phyloP scores from a whole-genome alignment of 2,113 vertebrate species.

The Campylomormyrus numenius region DNA sequence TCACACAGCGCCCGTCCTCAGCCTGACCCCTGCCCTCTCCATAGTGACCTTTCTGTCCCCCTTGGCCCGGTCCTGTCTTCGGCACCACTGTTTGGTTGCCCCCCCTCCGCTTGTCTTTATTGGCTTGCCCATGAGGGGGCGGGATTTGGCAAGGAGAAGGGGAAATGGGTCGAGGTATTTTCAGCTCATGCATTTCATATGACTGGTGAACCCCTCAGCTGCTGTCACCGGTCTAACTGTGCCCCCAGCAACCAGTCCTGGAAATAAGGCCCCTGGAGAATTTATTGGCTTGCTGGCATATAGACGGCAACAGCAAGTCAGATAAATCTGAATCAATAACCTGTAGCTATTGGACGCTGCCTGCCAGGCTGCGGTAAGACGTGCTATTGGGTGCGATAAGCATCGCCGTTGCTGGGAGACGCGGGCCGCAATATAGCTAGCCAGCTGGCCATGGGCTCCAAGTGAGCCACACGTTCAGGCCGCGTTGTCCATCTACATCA shows the following conservation, averaged over 20 bases:
- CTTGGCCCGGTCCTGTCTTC: slow-evolving; percentile 8
- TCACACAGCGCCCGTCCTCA: slow-evolving; percentile 37
- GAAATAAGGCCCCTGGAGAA: not conserved
- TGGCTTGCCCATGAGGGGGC: not conserved
- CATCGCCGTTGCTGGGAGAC: not conserved
- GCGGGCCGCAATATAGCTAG: not conserved
- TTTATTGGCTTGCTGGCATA: not conserved
- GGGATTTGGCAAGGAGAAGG: not conserved
- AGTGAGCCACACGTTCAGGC: not conserved
- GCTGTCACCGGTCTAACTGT: not conserved
- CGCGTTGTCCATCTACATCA: not conserved
- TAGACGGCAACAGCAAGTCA: not conserved
- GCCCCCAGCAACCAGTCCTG: not conserved
- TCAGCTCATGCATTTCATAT: not conserved
- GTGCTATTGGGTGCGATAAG: not conserved
- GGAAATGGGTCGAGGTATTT: not conserved
- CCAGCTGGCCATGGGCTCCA: not conserved
- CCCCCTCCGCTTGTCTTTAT: not conserved
- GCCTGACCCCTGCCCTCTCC: slow-evolving; percentile 30
- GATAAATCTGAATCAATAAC: not conserved
- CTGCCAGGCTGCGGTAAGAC: not conserved
- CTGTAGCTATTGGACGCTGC: not conserved
- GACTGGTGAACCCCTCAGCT: not conserved
- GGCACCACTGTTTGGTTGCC: slow-evolving; percentile 12
- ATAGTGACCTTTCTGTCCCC: slow-evolving; percentile 42